Base-by-base conservation (phyloP, 2,113 vertebrate species). In the Cheirogaleus medius region DNA sequence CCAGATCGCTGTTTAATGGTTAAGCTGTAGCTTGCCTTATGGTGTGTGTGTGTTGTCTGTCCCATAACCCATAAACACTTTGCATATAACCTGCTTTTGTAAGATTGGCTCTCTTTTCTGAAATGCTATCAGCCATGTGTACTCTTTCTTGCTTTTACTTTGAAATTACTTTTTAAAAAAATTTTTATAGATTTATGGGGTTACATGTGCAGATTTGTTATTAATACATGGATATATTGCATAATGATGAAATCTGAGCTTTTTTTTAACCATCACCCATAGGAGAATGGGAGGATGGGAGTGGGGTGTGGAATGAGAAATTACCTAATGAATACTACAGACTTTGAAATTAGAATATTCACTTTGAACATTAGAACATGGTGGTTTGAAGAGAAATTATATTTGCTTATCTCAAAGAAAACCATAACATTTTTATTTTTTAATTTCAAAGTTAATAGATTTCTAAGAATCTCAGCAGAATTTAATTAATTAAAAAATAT, bases 271-370 rank as follows among this genome's bases (percentile, higher is more conserved):
- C 25, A 27, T 29, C 25, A 63, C 27, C 10, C 60, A 29, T 13
- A 12, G 60, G 60, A 63, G 60, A 21, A 10, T 63, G 60, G 60
- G 25, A 27, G 29, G 60, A 63, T 4, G 10, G 60, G 60, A 63
- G 60, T 60, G 8, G 27, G 60, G 27, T 27, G 27, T 63, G 60
- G 60, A 60, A 63, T 63, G 27, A 63, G 27, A 63, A 63, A 12
- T 29, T 63, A 63, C 60, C 25, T 63, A 29, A 63, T 29, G 60
- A 27, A 11, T 29, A 63, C 60, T 63, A 63, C 11, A 63, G 37
- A 29, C 20, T 85, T 85, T 44, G 9, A 91, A 96, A 68, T 92
- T 54, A 69, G 52, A 91, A 17, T 91, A n/a, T 83, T 93, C 77
- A 63, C n/a, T 77, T 83, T 84, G 64, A 76, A 39, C 49, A 68